Conservation (phyloP, 2,113 vertebrate species). For the Psittacula cyanocephala region DNA sequence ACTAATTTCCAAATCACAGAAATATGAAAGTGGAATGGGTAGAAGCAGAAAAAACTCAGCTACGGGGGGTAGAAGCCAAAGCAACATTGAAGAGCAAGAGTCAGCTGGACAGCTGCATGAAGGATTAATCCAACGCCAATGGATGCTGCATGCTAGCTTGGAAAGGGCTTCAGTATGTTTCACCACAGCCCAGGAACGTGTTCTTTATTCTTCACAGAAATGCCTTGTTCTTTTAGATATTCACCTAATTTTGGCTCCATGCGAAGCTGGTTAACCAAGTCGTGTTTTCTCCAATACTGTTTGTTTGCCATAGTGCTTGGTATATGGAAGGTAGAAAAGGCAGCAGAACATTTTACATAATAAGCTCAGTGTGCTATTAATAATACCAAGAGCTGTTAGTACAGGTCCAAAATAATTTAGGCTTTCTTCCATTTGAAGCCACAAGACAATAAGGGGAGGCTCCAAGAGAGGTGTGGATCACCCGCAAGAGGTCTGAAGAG, state of each 20-base stretch:
- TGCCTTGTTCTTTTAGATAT: not conserved
- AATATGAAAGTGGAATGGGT: not conserved
- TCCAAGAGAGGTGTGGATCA: slow-evolving; percentile 71
- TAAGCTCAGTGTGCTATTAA: slow-evolving; percentile 19
- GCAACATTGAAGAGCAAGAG: not conserved
- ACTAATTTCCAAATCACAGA: not conserved
- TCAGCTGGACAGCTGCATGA: not conserved
- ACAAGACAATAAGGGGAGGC: slow-evolving; percentile 69
- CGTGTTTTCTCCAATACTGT: not conserved
- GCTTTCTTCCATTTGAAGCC: slow-evolving; percentile 68
- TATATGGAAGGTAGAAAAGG: not conserved
- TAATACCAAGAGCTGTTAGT: slow-evolving; percentile 21
- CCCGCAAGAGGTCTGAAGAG: slow-evolving; percentile 71
- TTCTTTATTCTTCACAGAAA: not conserved
- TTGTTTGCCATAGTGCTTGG: not conserved
- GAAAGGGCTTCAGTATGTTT: not conserved
- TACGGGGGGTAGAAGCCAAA: not conserved
- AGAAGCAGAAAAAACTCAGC: not conserved
- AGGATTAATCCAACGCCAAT: not conserved
- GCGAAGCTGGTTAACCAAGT: not conserved
- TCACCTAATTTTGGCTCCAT: not conserved
- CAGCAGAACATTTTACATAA: not conserved
- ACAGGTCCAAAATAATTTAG: slow-evolving; percentile 52
- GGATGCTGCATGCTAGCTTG: not conserved
- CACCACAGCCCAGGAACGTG: not conserved